Base-by-base conservation (phyloP, 2,888 invertebrate species). In the Andrena trimmerana region DNA sequence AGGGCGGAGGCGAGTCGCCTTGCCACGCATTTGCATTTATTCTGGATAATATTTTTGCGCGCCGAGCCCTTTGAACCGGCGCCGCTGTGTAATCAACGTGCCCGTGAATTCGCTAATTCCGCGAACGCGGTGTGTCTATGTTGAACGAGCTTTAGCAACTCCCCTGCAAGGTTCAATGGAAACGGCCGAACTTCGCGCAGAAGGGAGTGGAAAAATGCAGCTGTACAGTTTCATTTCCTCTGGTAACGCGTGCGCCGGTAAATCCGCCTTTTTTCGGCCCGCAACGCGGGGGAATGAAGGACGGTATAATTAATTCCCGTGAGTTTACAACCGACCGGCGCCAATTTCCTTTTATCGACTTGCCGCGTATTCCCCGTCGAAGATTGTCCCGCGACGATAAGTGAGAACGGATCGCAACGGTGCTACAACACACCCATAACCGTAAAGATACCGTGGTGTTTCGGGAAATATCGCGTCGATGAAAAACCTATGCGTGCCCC, bases 371-470 rank as follows among this genome's bases (percentile, higher is more conserved):
- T 20, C 6, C 27, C 13, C 31, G 27, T 42, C 59, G 33, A 27
- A 59, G 59, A 71, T 50, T 16, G 31, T 29, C 50, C 50, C 20
- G 13, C 1, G 31, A 20, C 60, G 71, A 62, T 71, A 71, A 52
- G 50, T 59, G 54, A n/a, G 65, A 73, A 73, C 62, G 74, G 59
- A 74, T 74, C 48, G 68, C 68, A n/a, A 33, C 10, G 60, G 48
- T n/a, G n/a, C 54, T 70, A 60, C 70, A 68, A 60, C 70, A 68
- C 31, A 13, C 10, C 27, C 33, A 16, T 16, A 36, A 24, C 16
- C 27, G 6, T 20, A 48, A 16, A 16, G 33, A 60, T 62, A 62
- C 60, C 42, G 16, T 16, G 42, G 20, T 27, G 52, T 68, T 66
- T 29, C 31, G 50, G 16, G 1, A 48, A 62, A 78, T 78, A 71